These are phyloP conservation scores for Apis dorsata DNA, from an alignment of 1,140 invertebrate species.

Conservation along the genomic window DNA sequence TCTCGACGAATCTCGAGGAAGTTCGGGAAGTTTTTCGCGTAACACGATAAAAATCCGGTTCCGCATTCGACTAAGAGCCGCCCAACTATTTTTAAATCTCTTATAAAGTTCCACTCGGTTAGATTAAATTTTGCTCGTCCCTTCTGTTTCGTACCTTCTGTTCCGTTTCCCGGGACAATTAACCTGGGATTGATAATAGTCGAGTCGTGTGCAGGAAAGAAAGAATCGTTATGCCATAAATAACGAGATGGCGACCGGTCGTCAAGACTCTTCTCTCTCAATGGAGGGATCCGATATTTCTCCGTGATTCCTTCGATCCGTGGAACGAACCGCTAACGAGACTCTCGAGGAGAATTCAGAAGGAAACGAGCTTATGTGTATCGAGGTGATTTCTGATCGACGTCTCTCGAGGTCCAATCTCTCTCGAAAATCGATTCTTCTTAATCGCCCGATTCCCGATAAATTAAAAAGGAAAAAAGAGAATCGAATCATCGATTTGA, in stretches of 20 bases:
- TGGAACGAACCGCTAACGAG: slow-evolving; percentile 44
- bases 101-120: background rate
- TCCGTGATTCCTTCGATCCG: slow-evolving; percentile 22
- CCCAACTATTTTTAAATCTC: background rate
- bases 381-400: background rate
- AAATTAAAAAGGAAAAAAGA: background rate
- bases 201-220: background rate
- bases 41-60: background rate
- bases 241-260: slow-evolving; percentile 10
- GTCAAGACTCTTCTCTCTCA: background rate
- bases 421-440: background rate
- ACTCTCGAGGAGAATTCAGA: slow-evolving; percentile 39
- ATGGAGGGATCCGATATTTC: slow-evolving; percentile 27
- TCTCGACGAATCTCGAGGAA: background rate
- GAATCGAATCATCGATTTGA: background rate
- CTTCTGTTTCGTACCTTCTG: background rate
- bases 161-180: background rate
- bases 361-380: slow-evolving; percentile 43
- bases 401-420: background rate
- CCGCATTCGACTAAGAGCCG: too few relatives aligned
- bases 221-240: slow-evolving; percentile 41
- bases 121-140: background rate
- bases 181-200: background rate
- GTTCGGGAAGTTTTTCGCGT: background rate
- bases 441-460: background rate